Evolutionary conservation across 2,113 vertebrate species (phyloP).

Genomic region (Pelmatolapia mariae): DNA sequence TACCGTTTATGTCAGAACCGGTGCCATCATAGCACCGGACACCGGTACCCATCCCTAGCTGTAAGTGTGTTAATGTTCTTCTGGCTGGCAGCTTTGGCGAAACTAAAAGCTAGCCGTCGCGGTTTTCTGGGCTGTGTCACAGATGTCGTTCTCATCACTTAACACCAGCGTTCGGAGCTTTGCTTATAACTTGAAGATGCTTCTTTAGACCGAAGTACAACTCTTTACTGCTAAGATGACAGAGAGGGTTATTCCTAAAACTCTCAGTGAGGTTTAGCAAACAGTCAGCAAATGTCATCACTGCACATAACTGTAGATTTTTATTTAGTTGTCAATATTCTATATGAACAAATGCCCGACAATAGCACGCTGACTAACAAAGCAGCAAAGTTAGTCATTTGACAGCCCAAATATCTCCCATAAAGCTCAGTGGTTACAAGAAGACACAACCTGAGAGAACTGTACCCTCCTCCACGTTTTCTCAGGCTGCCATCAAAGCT

Average conservation of each 20-base stretch:
- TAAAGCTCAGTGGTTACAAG: background rate
- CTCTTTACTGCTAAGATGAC: background rate
- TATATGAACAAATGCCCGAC: rapidly evolving
- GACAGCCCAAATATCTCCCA: background rate
- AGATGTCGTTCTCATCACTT: background rate
- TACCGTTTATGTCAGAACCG: no score
- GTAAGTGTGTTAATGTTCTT: background rate
- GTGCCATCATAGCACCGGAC: no score
- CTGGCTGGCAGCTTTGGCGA: background rate
- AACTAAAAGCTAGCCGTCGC: background rate
- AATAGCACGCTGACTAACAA: background rate
- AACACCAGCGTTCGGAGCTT: background rate
- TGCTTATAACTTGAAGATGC: background rate
- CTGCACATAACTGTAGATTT: background rate
- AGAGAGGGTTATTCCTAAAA: background rate
- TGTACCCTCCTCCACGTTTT: background rate
- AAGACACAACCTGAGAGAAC: background rate
- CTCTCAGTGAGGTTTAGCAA: background rate
- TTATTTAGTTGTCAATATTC: background rate
- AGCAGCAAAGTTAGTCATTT: background rate
- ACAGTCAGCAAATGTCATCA: background rate
- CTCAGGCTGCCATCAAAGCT: background rate
- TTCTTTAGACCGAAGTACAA: background rate
- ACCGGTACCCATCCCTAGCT: no score
- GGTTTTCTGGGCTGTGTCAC: background rate